Evolutionary conservation across 2,888 invertebrate genomes (phyloP), one percentile per base, ranked within the genome.

Genomic region (Parnassius apollo): DNA sequence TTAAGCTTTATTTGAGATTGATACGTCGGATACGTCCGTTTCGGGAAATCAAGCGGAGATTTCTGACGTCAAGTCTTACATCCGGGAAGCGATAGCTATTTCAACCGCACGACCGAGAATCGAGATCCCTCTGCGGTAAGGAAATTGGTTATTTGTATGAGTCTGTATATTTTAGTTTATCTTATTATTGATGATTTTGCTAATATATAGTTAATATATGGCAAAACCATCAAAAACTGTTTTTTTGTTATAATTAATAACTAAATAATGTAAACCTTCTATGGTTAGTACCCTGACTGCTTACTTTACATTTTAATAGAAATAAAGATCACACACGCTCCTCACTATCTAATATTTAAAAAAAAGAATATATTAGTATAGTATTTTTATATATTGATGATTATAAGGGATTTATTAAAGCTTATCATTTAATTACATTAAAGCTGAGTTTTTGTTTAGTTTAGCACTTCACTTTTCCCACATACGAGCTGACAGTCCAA

Each of bases 21-120:
- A 71, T 44, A 25, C 52, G 35, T 35, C 10, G 75, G 74, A 69
- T 60, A 65, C 56, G 64, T 62, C 62, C 63, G 70, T 76, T 80
- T 82, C 78, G 75, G 78, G 78, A 81, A 83, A 80, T 83, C 82
- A 77, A 77, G 72, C 75, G 51, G 80, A 88, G 85, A 86, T 88
- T 78, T 67, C 70, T 87, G 88, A 89, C 88, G 89, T 87, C 85
- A 86, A 75, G 71, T 66, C 71, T 66, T 66, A 85, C 87, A 89
- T 90, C 88, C 89, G 89, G 89, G 89, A 90, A 88, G 87, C 84
- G 75, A 81, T 72, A 79, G 86, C 85, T 86, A 87, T 88, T 86
- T 87, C 78, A 75, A 85, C 81, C 78, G 66, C 64, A 70, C 53
- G 13, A 67, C 78, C 77, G 44, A 9, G 8, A 2, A 52, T 13